Conservation (phyloP, 2,113 vertebrate species). For the Melanerpes aurifrons region DNA sequence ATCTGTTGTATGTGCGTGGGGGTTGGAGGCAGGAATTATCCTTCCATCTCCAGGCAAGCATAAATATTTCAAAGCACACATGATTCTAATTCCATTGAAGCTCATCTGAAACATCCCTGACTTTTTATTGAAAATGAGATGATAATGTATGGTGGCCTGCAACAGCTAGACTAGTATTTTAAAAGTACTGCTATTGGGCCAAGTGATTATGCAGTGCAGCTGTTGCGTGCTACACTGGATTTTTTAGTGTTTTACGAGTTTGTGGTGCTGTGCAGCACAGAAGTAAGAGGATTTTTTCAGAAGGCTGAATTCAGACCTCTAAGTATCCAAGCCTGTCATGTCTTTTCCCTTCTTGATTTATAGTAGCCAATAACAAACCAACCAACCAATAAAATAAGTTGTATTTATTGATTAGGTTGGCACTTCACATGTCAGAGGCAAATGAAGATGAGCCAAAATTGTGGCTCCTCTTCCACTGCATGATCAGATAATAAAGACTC, state of each 20-base stretch:
- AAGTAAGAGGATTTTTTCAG: not conserved
- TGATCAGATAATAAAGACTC: constrained; percentile 33
- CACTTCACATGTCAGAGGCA: not conserved
- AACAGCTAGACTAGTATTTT: constrained; percentile 52
- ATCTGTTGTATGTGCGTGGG: not conserved
- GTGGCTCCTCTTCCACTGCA: not conserved
- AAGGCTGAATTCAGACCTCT: not conserved
- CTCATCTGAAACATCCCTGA: constrained; percentile 54
- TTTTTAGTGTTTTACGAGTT: constrained; percentile 19
- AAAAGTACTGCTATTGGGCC: constrained; percentile 48
- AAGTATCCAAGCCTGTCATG: not conserved
- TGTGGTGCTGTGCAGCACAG: not conserved
- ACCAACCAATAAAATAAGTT: not conserved
- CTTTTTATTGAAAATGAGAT: constrained; percentile 62
- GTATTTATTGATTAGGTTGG: constrained; percentile 8
- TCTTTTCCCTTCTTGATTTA: not conserved
- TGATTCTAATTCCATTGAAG: constrained; percentile 65
- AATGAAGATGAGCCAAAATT: constrained; percentile 14
- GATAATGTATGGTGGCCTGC: constrained; percentile 68
- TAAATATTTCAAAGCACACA: constrained; percentile 71
- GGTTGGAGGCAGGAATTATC: constrained; percentile 39
- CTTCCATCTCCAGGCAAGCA: constrained; percentile 61
- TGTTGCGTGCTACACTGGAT: constrained; percentile 26
- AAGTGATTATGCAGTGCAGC: constrained; percentile 58
- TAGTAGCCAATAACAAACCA: not conserved